Evolutionary conservation across 2,113 vertebrate genomes (phyloP).

Genomic region (Hyperopisus bebe): DNA sequence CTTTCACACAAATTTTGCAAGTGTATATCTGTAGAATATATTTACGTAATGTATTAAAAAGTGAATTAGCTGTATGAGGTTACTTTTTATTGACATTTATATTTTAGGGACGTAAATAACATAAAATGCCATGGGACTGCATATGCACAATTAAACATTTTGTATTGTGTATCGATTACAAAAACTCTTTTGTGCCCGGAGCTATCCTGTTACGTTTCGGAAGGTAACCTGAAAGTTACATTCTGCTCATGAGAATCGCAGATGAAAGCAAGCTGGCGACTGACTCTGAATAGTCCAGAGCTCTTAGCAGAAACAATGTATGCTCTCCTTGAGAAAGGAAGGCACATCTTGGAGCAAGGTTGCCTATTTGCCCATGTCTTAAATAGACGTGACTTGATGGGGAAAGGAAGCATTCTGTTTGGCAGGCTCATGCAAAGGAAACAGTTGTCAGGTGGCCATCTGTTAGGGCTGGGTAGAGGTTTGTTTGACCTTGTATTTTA

Average conservation of each 20-base stretch:
- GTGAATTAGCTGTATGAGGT: not conserved
- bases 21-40: not conserved
- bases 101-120: not conserved
- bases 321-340: slow-evolving; percentile 44
- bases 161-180: not conserved
- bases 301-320: slow-evolving; percentile 41
- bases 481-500: slow-evolving; percentile 52
- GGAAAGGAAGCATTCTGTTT: slow-evolving; percentile 25
- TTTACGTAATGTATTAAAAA: not conserved
- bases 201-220: not conserved
- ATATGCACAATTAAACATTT: not conserved
- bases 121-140: slow-evolving; percentile 6
- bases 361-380: slow-evolving; percentile 34
- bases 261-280: slow-evolving; percentile 34
- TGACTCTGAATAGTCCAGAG: slow-evolving; percentile 29
- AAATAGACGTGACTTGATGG: slow-evolving; percentile 36
- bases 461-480: slow-evolving; percentile 41
- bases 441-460: slow-evolving; percentile 52
- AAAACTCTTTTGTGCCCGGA: not conserved
- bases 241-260: slow-evolving; percentile 22
- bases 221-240: not conserved
- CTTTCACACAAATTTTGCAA: not conserved
- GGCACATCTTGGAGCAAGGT: slow-evolving; percentile 49
- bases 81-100: not conserved
- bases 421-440: slow-evolving; percentile 18